A percentile compares a stretch with the other conserved stretches of the same genome.
Conservation (phyloP, 2,888 invertebrate species). For the Heliconius cydno region DNA sequence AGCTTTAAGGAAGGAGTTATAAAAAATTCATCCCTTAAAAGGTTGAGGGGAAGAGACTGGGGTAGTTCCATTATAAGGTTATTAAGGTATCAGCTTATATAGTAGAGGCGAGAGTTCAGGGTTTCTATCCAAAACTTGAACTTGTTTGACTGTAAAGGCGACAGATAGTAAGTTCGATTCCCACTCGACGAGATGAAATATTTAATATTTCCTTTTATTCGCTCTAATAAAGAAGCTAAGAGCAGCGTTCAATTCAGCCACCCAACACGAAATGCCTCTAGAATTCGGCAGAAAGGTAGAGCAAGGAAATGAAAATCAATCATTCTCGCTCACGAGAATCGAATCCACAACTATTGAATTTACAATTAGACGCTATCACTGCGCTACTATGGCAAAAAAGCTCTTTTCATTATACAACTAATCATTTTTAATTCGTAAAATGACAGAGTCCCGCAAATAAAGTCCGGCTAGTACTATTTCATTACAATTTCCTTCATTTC, state of each 20-base stretch:
- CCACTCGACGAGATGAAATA: neutral
- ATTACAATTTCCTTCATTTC: constrained; percentile 39
- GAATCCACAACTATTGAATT: too few relatives aligned
- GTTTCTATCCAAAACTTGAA: neutral
- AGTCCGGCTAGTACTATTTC: constrained; percentile 27
- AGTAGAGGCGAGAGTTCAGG: neutral
- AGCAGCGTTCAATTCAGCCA: neutral
- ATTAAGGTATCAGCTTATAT: neutral
- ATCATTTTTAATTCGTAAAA: constrained; percentile 3
- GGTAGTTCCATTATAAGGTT: constrained; percentile 9
- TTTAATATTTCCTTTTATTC: neutral
- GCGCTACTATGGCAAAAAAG: neutral
- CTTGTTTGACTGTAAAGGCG: too few relatives aligned
- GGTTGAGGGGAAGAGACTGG: constrained; percentile 1
- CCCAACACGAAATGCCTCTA: neutral
- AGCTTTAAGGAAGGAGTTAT: constrained; percentile 16
- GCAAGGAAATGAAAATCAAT: too few relatives aligned
- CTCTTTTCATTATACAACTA: constrained; percentile 1
- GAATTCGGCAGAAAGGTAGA: neutral
- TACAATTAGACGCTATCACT: too few relatives aligned
- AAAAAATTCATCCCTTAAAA: constrained; percentile 28
- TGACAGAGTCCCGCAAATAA: neutral
- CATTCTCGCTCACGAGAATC: too few relatives aligned
- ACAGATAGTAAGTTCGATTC: too few relatives aligned
- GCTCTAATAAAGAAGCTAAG: neutral